Evolutionary conservation across 1,140 invertebrate species (phyloP), one percentile per base, ranked within the genome.

Genomic region (Radopholus similis): DNA sequence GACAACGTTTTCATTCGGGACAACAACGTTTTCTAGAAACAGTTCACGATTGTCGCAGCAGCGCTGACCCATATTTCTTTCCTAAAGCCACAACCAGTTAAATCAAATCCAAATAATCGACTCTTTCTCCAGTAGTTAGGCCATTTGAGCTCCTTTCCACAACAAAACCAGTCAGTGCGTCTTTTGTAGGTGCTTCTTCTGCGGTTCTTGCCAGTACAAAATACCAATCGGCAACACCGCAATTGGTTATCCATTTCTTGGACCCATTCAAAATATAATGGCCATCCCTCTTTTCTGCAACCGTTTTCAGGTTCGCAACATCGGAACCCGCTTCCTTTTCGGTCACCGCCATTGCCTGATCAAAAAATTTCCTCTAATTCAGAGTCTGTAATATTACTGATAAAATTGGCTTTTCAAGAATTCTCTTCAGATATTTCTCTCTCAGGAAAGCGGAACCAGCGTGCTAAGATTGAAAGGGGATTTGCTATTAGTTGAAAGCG

Each of bases 111-210:
- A 30, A 15, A 4, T 2, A 47, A 60, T 15, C 51, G 26, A 70
- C 90, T 86, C 97, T 97, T 80, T 92, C 88, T 13, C 93, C 95
- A 26, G 88, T 88, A 8, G 87, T 91, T 1, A 97, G 79, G 63
- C 95, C 95, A 34, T 89, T 88, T 53, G 87, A 88, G 42, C 95
- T 90, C 13, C 89, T 87, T 74, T 97, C 94, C 0, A 98, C 91
- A 75, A 97, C 92, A 83, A 97, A 97, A 1, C 90, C 93, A 55
- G 93, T 95, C 81, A 97, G 95, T 13, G 92, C 91, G 84, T 93
- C 95, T 71, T 88, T 87, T 2, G 93, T 86, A 32, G 92, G 88
- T 56, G 87, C 86, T 84, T 95, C 95, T 18, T 90, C 87, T 84
- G 92, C 89, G 1, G 93, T 94, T 71, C 92, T 87, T 0, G 94